Evolutionary conservation across 2,113 vertebrate species (phyloP), one percentile per base, ranked within the genome.

Genomic region (Nanorana parkeri): DNA sequence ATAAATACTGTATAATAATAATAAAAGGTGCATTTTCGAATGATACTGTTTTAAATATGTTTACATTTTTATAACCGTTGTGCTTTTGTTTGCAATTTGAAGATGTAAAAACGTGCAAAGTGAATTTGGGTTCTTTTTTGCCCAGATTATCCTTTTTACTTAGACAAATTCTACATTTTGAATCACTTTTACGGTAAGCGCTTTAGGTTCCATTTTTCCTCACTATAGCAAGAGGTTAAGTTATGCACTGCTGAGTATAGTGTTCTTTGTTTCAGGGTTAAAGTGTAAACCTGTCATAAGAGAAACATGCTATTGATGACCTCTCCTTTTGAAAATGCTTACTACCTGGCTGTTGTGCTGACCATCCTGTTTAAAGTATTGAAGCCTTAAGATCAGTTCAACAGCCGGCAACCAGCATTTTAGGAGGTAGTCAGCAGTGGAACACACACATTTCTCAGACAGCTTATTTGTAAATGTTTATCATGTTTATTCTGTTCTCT

Each of bases 91-190:
- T 83, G 5, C 71, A 41, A 32, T 68, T n/a, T 65, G 21, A 74
- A 81, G 1, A 36, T 63, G 67, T 85, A 47, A 47, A 47, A 47
- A 47, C 41, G 73, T 58, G 67, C 80, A 85, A n/a, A n/a, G 81
- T 86, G 71, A 85, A 84, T 71, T 60, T 20, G 69, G 77, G 41
- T 79, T 83, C 32, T 83, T 68, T 84, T 88, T 85, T 88, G 84
- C 69, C 68, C 65, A 79, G 82, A 85, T 89, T 67, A 80, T 29
- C 72, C 1, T 63, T 77, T 84, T 86, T 80, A 85, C 85, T 80
- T 21, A 82, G 61, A 75, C 65, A 86, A 21, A 72, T 77, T 47
- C 69, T 86, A 4, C 55, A 24, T 84, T 86, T 88, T 86, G 64
- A 86, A 84, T 71, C n/a, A 15, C 41, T 84, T 0, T 75, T 84